These are phyloP conservation scores for Ianthella basta DNA, from an alignment of 37 sponge, comb jelly and placozoan genomes.

Conservation along the genomic window DNA sequence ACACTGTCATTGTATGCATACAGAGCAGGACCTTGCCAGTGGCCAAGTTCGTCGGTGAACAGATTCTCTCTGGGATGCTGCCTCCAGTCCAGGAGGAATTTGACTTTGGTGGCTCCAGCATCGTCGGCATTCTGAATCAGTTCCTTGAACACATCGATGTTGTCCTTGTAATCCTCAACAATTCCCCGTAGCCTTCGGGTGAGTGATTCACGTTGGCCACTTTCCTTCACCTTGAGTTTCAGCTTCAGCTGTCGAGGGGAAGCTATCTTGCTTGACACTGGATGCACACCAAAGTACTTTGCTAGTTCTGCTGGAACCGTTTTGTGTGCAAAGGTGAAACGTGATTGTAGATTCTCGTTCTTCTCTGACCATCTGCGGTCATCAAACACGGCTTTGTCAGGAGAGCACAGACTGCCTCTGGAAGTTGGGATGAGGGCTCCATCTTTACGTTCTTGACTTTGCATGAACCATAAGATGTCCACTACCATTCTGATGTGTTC, in stretches of 20 bases:
- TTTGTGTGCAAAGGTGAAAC: slow-evolving; percentile 47
- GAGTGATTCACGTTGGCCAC: slow-evolving; percentile 56
- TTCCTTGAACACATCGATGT: slow-evolving; percentile 85
- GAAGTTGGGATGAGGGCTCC: not conserved
- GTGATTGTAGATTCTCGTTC: not conserved
- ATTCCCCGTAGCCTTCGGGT: slow-evolving; percentile 66
- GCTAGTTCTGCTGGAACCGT: slow-evolving; percentile 34
- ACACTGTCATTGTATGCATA: slow-evolving; percentile 71
- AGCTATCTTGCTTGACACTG: slow-evolving; percentile 53
- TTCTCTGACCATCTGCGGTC: slow-evolving; percentile 2
- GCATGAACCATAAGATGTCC: not conserved
- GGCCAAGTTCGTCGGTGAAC: slow-evolving; percentile 52
- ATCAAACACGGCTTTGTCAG: slow-evolving; percentile 21
- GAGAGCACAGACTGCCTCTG: not conserved
- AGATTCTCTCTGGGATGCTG: slow-evolving; percentile 48
- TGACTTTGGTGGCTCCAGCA: slow-evolving; percentile 77
- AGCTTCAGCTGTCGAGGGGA: slow-evolving; percentile 46
- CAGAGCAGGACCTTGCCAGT: slow-evolving; percentile 90
- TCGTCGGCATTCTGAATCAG: slow-evolving; percentile 92
- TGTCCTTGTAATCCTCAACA: slow-evolving; percentile 63
- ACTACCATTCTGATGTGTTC: slow-evolving; percentile 21
- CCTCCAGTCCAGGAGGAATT: slow-evolving; percentile 82
- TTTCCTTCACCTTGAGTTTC: slow-evolving; percentile 4
- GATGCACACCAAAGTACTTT: slow-evolving; percentile 52
- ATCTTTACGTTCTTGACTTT: not conserved